These are phyloP conservation scores for Ceratina japonica DNA, from an alignment of 1,140 invertebrate species.

Conservation along the genomic window DNA sequence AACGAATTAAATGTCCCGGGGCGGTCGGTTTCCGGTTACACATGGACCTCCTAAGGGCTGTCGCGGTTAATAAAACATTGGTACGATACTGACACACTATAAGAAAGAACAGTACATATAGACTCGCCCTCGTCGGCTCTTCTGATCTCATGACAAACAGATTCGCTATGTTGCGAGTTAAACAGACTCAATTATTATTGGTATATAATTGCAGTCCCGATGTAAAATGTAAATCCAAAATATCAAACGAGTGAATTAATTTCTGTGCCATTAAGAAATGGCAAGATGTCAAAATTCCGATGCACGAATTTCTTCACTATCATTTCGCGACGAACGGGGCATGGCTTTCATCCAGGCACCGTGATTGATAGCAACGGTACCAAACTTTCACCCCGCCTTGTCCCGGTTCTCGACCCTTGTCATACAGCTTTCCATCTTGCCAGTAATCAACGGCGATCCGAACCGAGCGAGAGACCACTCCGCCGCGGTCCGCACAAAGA, in stretches of 20 bases:
- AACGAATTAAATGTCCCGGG: constrained; percentile 72
- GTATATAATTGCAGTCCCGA: too few species aligned
- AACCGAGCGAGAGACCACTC: constrained; percentile 28
- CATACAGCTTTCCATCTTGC: constrained; percentile 43
- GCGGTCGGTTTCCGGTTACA: constrained; percentile 73
- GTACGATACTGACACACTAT: constrained; percentile 19
- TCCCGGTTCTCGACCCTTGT: constrained; percentile 31
- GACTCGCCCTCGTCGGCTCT: too few species aligned
- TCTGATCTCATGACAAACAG: too few species aligned
- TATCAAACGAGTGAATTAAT: not conserved
- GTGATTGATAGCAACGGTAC: constrained; percentile 58
- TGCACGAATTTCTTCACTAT: too few species aligned
- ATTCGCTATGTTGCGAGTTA: too few species aligned
- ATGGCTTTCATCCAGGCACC: constrained; percentile 48
- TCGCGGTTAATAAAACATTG: constrained; percentile 68
- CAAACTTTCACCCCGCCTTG: constrained; percentile 45
- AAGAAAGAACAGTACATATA: too few species aligned
- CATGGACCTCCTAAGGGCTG: constrained; percentile 36
- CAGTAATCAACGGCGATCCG: constrained; percentile 64
- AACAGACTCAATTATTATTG: too few species aligned
- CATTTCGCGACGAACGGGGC: constrained; percentile 8
- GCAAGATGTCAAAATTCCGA: too few species aligned
- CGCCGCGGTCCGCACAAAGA: constrained; percentile 62
- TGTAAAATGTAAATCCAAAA: too few species aligned
- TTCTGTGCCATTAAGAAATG: constrained; percentile 15